phyloP scores from a whole-genome alignment of 2,113 vertebrate genomes.

The Pollachius pollachius region DNA sequence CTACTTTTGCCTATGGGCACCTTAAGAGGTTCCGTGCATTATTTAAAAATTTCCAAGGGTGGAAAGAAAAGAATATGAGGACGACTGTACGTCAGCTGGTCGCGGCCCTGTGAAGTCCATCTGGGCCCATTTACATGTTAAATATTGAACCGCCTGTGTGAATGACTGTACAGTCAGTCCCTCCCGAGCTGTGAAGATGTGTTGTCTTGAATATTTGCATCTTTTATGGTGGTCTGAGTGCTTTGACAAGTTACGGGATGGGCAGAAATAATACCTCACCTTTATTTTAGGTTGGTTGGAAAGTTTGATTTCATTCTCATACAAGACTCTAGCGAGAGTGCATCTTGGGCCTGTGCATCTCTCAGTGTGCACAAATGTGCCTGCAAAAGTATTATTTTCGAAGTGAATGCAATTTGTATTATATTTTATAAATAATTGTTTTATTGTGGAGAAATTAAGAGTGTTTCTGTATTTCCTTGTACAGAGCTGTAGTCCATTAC shows the following conservation, averaged over 20 bases:
- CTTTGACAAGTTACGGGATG: conserved; percentile 31
- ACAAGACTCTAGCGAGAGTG: too few species aligned
- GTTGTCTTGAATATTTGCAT: conserved; percentile 44
- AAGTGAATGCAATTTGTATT: too few species aligned
- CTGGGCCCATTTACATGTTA: conserved; percentile 33
- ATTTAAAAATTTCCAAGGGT: conserved; percentile 52
- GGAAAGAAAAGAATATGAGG: conserved; percentile 36
- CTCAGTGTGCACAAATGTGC: too few species aligned
- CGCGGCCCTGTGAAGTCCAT: conserved; percentile 40
- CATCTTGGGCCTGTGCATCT: too few species aligned
- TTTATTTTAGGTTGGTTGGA: conserved; percentile 36
- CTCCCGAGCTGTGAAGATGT: conserved; percentile 20
- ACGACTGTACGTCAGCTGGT: conserved; percentile 35
- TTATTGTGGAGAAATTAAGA: too few species aligned
- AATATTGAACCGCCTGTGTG: conserved; percentile 49
- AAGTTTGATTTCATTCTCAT: neutral
- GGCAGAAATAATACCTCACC: conserved; percentile 34
- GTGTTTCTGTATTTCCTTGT: too few species aligned
- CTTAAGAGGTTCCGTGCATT: conserved; percentile 68
- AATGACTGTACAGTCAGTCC: conserved; percentile 20
- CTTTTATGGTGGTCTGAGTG: conserved; percentile 48
- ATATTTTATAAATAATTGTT: too few species aligned
- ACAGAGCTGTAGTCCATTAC: too few species aligned
- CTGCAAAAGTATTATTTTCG: too few species aligned
- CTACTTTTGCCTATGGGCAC: conserved; percentile 47